These are phyloP conservation scores for Drosophila nigromelanica DNA, from an alignment of 1,140 invertebrate genomes.

Conservation along the genomic window DNA sequence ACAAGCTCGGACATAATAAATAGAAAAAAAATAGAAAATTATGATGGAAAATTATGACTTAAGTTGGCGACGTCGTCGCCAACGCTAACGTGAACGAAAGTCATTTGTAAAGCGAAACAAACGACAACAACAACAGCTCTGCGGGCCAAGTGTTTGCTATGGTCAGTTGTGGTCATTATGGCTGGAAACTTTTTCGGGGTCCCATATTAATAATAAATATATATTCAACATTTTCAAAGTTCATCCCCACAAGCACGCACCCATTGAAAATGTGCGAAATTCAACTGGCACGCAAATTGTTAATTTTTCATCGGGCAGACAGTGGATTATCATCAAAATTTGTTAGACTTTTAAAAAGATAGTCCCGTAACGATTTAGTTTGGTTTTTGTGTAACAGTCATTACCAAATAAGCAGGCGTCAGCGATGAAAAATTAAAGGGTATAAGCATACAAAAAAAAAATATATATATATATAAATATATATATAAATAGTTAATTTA, in stretches of 20 bases:
- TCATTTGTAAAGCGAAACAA: constrained; percentile 59
- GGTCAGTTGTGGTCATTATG: constrained; percentile 55
- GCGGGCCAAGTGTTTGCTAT: constrained; percentile 11
- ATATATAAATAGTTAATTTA: too few species aligned
- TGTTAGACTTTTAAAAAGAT: neutral
- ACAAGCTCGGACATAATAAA: constrained; percentile 58
- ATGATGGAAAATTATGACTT: constrained; percentile 73
- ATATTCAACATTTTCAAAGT: constrained; percentile 18
- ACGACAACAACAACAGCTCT: constrained; percentile 13
- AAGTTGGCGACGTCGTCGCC: constrained; percentile 41
- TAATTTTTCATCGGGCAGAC: constrained; percentile 50
- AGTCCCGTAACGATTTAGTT: constrained; percentile 1
- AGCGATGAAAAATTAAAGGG: too few species aligned
- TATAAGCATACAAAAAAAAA: too few species aligned
- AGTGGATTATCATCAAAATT: constrained; percentile 7
- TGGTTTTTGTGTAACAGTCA: neutral
- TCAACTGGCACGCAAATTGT: constrained; percentile 59
- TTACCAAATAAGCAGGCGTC: neutral
- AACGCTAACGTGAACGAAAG: constrained; percentile 66
- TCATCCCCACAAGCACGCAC: constrained; percentile 18
- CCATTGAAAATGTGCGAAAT: constrained; percentile 36
- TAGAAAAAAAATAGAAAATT: constrained; percentile 59
- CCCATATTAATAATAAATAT: constrained; percentile 52
- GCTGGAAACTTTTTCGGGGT: constrained; percentile 8
- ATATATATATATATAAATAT: too few species aligned